Evolutionary conservation across 2,113 vertebrate genomes (phyloP).

Genomic region (Silurus glanis): DNA sequence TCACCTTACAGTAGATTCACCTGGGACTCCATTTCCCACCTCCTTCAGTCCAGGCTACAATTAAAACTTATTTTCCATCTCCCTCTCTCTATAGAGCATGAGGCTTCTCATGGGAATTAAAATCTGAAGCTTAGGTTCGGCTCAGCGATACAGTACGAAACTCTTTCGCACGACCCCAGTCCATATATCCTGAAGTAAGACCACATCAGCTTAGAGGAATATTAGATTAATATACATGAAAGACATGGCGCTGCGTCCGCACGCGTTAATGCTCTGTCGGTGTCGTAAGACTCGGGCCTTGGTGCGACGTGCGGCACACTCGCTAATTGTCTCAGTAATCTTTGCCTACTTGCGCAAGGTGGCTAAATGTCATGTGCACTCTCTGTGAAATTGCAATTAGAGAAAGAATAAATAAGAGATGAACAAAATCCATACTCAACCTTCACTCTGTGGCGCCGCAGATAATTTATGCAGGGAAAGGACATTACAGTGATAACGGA

Average conservation of each 20-base stretch:
- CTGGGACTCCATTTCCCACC: conserved; percentile 42
- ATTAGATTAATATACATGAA: neutral
- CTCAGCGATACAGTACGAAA: neutral
- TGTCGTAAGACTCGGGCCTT: conserved; percentile 22
- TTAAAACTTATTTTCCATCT: conserved; percentile 25
- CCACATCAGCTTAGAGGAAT: neutral
- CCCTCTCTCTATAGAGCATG: conserved; percentile 8
- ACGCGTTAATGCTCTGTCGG: neutral
- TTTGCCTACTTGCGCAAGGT: conserved; percentile 66
- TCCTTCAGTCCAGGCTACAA: conserved; percentile 34
- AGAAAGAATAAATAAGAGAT: conserved; percentile 66
- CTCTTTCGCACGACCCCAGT: neutral
- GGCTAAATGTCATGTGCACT: conserved; percentile 73
- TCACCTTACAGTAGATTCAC: conserved; percentile 37
- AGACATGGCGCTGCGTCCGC: neutral
- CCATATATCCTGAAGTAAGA: neutral
- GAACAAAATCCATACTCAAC: conserved; percentile 52
- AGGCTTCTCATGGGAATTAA: conserved; percentile 52
- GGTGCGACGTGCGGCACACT: neutral
- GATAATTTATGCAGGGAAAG: conserved; percentile 52
- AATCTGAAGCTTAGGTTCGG: conserved; percentile 52
- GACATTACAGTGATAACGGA: conserved; percentile 66
- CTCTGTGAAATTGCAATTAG: conserved; percentile 77
- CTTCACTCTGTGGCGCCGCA: conserved; percentile 35
- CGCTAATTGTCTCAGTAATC: conserved; percentile 55